These are phyloP conservation scores for Oreohelix idahoensis DNA, from an alignment of 1,140 invertebrate genomes.

Conservation along the genomic window DNA sequence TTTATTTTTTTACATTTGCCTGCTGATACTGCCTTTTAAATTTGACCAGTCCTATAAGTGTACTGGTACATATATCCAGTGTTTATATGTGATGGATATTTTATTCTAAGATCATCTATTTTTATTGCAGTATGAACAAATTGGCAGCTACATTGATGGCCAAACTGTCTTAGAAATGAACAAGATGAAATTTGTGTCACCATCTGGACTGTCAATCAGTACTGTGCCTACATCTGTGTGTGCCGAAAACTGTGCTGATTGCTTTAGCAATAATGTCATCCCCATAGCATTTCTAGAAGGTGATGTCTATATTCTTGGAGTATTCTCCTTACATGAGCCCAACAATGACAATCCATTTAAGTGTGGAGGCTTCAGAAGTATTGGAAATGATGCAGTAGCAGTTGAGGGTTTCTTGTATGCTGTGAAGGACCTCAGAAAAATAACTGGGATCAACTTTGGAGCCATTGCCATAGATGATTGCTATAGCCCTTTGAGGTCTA, in stretches of 20 bases:
- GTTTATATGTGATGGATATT: too few species aligned
- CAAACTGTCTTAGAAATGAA: slow-evolving; percentile 38
- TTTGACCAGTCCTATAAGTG: too few species aligned
- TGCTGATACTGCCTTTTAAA: too few species aligned
- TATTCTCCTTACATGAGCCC: slow-evolving; percentile 61
- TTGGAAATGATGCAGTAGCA: slow-evolving; percentile 52
- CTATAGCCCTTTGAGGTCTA: slow-evolving; percentile 56
- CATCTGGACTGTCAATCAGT: neutral
- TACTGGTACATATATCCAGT: too few species aligned
- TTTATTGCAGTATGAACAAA: slow-evolving; percentile 35
- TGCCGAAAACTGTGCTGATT: slow-evolving; percentile 48
- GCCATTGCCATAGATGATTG: slow-evolving; percentile 66
- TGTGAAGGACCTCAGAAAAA: slow-evolving; percentile 45
- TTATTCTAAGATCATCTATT: neutral
- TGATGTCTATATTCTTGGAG: slow-evolving; percentile 56
- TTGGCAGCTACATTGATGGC: slow-evolving; percentile 42
- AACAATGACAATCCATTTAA: slow-evolving; percentile 49
- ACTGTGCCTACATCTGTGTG: slow-evolving; percentile 48
- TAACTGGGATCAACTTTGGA: slow-evolving; percentile 57
- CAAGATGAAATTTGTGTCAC: slow-evolving; percentile 32
- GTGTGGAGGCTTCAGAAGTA: slow-evolving; percentile 53
- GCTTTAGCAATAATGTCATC: slow-evolving; percentile 46
- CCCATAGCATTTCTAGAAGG: slow-evolving; percentile 55
- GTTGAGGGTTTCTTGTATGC: slow-evolving; percentile 61
- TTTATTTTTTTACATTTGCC: too few species aligned